Percentiles rank a stretch among this genome's conserved stretches.
These are phyloP conservation scores for Glomeris maerens DNA, from an alignment of 1,140 invertebrate species.

Conservation along the genomic window DNA sequence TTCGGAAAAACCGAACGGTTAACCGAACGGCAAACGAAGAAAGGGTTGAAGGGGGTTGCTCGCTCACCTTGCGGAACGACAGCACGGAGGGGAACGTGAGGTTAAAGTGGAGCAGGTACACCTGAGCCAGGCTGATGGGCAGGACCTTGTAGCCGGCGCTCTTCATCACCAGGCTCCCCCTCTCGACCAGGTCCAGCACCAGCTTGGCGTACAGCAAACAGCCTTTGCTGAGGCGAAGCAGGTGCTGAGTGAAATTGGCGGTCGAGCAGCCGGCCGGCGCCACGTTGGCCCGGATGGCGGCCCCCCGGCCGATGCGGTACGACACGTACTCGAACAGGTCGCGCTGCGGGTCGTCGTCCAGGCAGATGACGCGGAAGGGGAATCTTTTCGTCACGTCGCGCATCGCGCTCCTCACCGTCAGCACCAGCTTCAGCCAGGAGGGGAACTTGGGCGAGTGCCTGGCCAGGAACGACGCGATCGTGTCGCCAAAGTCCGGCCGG, in stretches of 20 bases:
- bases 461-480: slow-evolving; percentile 73
- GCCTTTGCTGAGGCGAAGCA: slow-evolving; percentile 64
- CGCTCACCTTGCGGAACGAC: slow-evolving; percentile 70
- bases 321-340: slow-evolving; percentile 78
- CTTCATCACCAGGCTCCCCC: slow-evolving; percentile 82
- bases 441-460: slow-evolving; percentile 72
- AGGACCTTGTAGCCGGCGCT: slow-evolving; percentile 82
- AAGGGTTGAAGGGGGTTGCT: slow-evolving; percentile 25
- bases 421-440: slow-evolving; percentile 75
- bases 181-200: slow-evolving; percentile 82
- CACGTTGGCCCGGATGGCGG: slow-evolving; percentile 69
- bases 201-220: slow-evolving; percentile 85
- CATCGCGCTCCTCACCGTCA: slow-evolving; percentile 70
- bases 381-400: slow-evolving; percentile 65
- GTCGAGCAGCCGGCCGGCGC: slow-evolving; percentile 38
- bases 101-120: slow-evolving; percentile 88
- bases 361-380: slow-evolving; percentile 42
- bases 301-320: slow-evolving; percentile 57
- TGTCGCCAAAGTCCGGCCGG: slow-evolving; percentile 78
- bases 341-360: slow-evolving; percentile 43
- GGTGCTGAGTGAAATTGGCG: slow-evolving; percentile 64
- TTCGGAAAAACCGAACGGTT: slow-evolving; percentile 3
- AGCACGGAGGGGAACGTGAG: slow-evolving; percentile 71
- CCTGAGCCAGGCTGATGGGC: slow-evolving; percentile 78
- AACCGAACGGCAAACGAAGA: not conserved